These are phyloP conservation scores for Mythimna pallens DNA, from an alignment of 2,888 invertebrate genomes.

Conservation along the genomic window DNA sequence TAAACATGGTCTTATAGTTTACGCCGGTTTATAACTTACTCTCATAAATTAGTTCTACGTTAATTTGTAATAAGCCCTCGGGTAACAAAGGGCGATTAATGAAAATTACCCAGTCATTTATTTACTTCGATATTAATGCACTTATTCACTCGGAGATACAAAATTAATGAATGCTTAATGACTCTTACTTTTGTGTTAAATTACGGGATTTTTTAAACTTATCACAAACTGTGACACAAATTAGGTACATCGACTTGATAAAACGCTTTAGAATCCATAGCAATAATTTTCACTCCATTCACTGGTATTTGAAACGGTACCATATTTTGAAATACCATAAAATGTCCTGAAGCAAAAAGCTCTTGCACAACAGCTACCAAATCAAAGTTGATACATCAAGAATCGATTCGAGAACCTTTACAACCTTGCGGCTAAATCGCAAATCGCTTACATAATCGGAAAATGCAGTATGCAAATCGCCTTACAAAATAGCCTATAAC, in stretches of 20 bases:
- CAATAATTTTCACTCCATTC: neutral
- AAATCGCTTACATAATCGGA: constrained; percentile 48
- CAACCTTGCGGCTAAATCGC: constrained; percentile 36
- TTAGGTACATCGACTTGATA: neutral
- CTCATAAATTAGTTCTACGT: constrained; percentile 53
- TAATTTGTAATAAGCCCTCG: constrained; percentile 45
- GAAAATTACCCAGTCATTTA: constrained; percentile 31
- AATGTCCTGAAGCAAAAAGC: constrained; percentile 28
- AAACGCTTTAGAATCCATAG: neutral
- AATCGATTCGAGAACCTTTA: constrained; percentile 24
- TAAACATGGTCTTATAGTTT: constrained; percentile 62
- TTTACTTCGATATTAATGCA: constrained; percentile 20
- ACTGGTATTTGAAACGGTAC: neutral
- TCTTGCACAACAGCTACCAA: constrained; percentile 29
- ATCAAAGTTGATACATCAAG: constrained; percentile 27
- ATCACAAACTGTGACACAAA: neutral
- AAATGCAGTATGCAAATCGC: constrained; percentile 41
- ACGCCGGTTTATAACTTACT: constrained; percentile 48
- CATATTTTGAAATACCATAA: constrained; percentile 16
- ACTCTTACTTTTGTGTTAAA: neutral
- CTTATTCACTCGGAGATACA: neutral
- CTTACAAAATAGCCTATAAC: constrained; percentile 24
- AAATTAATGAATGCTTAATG: constrained; percentile 12
- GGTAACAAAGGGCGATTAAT: constrained; percentile 32
- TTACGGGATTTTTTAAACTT: neutral